Percentiles rank a stretch among this genome's conserved stretches.
phyloP scores from a whole-genome alignment of 2,113 vertebrate species.

The Choloepus hoffmanni region DNA sequence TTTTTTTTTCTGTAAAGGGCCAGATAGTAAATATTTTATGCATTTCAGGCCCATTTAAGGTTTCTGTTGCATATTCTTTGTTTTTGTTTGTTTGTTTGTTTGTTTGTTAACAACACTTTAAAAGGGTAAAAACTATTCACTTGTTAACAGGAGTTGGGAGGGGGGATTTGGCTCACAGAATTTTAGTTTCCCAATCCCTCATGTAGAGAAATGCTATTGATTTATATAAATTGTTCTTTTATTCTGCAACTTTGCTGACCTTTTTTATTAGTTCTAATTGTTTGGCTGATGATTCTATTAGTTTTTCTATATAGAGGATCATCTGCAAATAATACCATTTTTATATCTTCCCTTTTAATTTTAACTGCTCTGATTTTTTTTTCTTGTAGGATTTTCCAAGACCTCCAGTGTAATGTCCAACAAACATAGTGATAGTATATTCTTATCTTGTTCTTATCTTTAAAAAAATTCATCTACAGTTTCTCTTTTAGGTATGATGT shows the following conservation, averaged over 20 bases:
- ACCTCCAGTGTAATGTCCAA: background rate
- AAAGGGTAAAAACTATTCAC: background rate
- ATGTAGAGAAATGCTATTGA: background rate
- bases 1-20: background rate
- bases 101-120: background rate
- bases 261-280: background rate
- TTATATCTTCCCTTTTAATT: background rate
- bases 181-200: background rate
- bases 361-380: background rate
- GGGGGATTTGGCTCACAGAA: background rate
- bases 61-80: background rate
- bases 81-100: background rate
- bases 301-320: background rate
- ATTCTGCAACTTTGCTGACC: background rate
- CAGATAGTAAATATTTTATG: background rate
- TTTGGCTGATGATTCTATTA: background rate
- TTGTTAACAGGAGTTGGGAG: background rate
- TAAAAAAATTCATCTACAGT: too few species aligned
- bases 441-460: background rate
- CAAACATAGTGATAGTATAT: background rate
- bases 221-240: background rate
- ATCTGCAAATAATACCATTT: background rate
- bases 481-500: too few species aligned
- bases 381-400: background rate
- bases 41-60: background rate